A percentile compares a stretch with the other conserved stretches of the same genome.
These are phyloP conservation scores for Diploscapter pachys DNA, from an alignment of 1,140 invertebrate genomes.

Conservation along the genomic window DNA sequence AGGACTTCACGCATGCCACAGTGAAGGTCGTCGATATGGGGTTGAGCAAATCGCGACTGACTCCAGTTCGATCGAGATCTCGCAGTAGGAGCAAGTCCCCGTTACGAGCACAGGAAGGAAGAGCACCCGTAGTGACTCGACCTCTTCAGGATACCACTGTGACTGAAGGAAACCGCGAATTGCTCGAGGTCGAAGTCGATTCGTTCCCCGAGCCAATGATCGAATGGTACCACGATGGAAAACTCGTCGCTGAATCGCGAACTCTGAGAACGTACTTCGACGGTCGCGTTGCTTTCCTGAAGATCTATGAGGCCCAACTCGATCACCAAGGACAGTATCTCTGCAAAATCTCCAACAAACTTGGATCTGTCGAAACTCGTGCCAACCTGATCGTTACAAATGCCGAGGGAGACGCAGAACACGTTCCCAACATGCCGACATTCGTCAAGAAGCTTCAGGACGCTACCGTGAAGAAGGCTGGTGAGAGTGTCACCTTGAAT, in stretches of 20 bases:
- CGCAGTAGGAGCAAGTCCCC: conserved; percentile 24
- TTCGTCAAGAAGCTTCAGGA: conserved; percentile 46
- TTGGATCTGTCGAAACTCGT: conserved; percentile 39
- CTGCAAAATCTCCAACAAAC: conserved; percentile 36
- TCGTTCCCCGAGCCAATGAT: conserved; percentile 34
- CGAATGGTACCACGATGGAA: conserved; percentile 48
- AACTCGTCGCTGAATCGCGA: conserved; percentile 41
- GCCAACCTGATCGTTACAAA: conserved; percentile 37
- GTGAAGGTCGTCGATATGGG: conserved; percentile 38
- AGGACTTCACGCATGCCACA: conserved; percentile 72
- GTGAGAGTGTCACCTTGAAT: conserved; percentile 31
- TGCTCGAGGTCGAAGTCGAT: conserved; percentile 51
- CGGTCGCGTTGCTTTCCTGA: conserved; percentile 49
- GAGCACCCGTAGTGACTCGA: conserved; percentile 43
- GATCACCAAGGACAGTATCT: conserved; percentile 42
- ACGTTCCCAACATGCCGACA: conserved; percentile 45
- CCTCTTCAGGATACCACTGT: conserved; percentile 46
- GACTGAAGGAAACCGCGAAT: conserved; percentile 45
- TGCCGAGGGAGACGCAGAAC: conserved; percentile 34
- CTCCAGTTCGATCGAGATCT: conserved; percentile 17
- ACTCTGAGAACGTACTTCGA: conserved; percentile 54
- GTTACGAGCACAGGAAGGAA: conserved; percentile 4
- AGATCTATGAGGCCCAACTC: conserved; percentile 47
- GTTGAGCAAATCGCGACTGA: conserved; percentile 25
- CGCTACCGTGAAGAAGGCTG: conserved; percentile 32